Base-by-base conservation (phyloP, 2,113 vertebrate genomes). In the Orycteropus afer region DNA sequence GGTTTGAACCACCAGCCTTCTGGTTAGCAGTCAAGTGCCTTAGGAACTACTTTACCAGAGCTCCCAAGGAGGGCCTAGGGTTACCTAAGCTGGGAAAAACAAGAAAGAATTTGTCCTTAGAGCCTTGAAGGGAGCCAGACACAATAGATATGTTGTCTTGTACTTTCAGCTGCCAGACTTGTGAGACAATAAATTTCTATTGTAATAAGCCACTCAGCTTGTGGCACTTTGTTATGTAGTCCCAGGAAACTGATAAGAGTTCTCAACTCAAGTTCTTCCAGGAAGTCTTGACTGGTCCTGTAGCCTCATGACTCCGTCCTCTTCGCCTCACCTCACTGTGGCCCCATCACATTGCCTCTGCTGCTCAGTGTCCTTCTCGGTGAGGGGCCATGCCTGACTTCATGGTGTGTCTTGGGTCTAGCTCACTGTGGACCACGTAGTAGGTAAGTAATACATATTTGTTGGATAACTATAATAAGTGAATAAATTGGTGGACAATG, bases 301-400 rank as follows among this genome's bases (percentile, higher is more conserved):
- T 7, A n/a, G 13, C 14, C 27, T n/a, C 2, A 4, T 8, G 53
- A 42, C 8, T 57, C n/a, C 2, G 3, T 6, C 12, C n/a, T 45
- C 78, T 87, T 53, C 2, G 32, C 12, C 12, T 0, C 14, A 0
- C 12, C 8, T 23, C 22, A 47, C 27, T 7, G 32, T 55, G 78
- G 27, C 14, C 25, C 13, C 5, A 1, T 34, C 11, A n/a, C n/a
- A 1, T 25, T 63, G 13, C 2, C 63, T 74, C 27, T 5, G 10
- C 10, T 8, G 18, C 17, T 59, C n/a, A 2, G 10, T 15, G 10
- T 12, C 7, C 51, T 87, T 89, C 59, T 67, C 80, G 4, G 27
- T 3, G 29, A 49, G 78, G 55, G 34, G 61, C 23, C 53, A 67
- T 13, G 29, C 20, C 32, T 76, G 73, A 47, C 49, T 86, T 80